A percentile compares a stretch with the other conserved stretches of the same genome.
These are phyloP conservation scores for Porites lutea DNA, from an alignment of 64 coral and sea anemone species.

Conservation along the genomic window DNA sequence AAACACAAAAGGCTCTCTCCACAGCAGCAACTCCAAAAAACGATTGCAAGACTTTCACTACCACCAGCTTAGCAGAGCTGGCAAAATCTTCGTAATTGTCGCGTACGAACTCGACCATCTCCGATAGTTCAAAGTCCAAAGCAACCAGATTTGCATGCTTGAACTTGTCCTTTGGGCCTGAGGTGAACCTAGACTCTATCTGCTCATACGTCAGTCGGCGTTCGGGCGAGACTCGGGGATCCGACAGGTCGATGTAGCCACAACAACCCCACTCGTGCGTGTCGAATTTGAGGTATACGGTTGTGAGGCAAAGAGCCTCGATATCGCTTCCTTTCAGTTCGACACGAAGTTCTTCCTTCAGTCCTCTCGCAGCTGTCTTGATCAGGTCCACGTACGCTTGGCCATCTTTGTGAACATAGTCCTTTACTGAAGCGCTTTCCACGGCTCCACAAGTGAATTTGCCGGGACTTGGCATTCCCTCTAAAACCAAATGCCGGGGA, in stretches of 20 bases:
- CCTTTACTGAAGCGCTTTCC: constrained; percentile 93
- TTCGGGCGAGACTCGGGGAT: constrained; percentile 78
- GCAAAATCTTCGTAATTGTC: constrained; percentile 94
- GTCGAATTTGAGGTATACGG: constrained; percentile 96
- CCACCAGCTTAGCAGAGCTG: constrained; percentile 91
- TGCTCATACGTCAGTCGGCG: constrained; percentile 80
- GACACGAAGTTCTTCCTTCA: constrained; percentile 93
- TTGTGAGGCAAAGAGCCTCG: constrained; percentile 86
- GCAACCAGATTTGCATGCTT: constrained; percentile 90
- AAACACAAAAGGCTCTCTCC: constrained; percentile 72
- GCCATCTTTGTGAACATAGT: constrained; percentile 34
- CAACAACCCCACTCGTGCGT: constrained; percentile 98
- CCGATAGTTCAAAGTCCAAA: constrained; percentile 81
- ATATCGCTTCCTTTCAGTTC: constrained; percentile 76
- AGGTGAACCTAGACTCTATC: constrained; percentile 83
- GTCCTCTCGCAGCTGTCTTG: constrained; percentile 88
- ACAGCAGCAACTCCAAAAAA: constrained; percentile 90
- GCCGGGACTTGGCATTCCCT: constrained; percentile 94
- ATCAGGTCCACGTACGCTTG: constrained; percentile 69
- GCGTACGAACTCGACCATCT: constrained; percentile 94
- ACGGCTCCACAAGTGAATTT: constrained; percentile 97
- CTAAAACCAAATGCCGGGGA: constrained; percentile 37
- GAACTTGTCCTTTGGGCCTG: constrained; percentile 94
- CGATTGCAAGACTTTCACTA: constrained; percentile 97
- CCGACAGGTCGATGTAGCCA: constrained; percentile 95